Conservation (phyloP, 1,140 invertebrate genomes). For the silkworm (Bombyx mori) region DNA sequence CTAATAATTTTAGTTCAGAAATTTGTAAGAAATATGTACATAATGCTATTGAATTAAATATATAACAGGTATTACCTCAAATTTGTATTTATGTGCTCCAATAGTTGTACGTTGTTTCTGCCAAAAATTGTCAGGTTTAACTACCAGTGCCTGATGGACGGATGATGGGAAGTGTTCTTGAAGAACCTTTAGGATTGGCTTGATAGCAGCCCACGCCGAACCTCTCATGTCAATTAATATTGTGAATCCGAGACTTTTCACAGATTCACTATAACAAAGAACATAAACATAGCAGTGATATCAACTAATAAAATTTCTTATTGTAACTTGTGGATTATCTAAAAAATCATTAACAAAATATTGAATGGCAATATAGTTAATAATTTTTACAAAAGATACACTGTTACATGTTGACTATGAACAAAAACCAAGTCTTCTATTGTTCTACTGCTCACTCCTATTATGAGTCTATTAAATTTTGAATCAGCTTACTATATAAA, state of each 20-base stretch:
- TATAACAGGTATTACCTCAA: conserved; percentile 81
- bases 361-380: too few species aligned
- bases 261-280: conserved; percentile 85
- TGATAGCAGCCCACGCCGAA: conserved; percentile 93
- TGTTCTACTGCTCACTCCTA: too few species aligned
- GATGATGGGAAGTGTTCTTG: conserved; percentile 94
- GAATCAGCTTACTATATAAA: too few species aligned
- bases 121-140: conserved; percentile 99
- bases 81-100: conserved; percentile 98
- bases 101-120: conserved; percentile 98
- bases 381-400: too few species aligned
- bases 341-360: too few species aligned
- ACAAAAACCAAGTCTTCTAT: too few species aligned
- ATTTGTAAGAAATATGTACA: too few species aligned
- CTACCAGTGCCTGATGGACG: conserved; percentile 93
- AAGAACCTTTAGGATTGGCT: conserved; percentile 96
- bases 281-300: not conserved
- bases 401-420: too few species aligned
- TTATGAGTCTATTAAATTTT: too few species aligned
- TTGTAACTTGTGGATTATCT: not conserved
- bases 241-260: conserved; percentile 90
- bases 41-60: too few species aligned
- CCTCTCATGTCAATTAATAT: conserved; percentile 97
- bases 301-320: conserved; percentile 5
- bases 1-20: too few species aligned